Base-by-base conservation (phyloP, 2,797 vertebrate species). In the Sebastes glaucus region DNA sequence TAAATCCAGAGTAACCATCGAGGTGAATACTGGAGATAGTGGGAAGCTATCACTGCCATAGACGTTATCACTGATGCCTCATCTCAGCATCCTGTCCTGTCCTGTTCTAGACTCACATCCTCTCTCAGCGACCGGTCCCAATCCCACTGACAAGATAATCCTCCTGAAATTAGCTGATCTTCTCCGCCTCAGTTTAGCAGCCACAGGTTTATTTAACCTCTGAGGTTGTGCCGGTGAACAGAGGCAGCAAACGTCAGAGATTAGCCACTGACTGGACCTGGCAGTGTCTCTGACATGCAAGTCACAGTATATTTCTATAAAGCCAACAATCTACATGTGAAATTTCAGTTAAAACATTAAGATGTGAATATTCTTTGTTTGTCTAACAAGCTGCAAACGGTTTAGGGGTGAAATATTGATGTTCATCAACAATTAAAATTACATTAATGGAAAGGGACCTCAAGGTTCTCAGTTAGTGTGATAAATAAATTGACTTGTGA, bases 141-240 rank as follows among this genome's bases (percentile, higher is more conserved):
- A 87, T 91, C 88, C 88, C 78, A 77, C 18, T 83, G 89, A 91
- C 4, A 3, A 59, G 71, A 65, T 95, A 95, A 96, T 95, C 94
- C 86, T 82, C 46, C 65, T 94, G 77, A 92, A 95, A 94, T 94
- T 87, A 94, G 92, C 86, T 92, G 49, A 92, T 90, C 91, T 88
- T 90, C 90, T 88, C 76, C 8, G 77, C 78, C 66, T 67, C 57
- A 65, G 62, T 4, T 92, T 92, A 93, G 93, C 82, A 82, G 74
- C 35, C 28, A 22, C 65, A 22, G 69, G 84, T 87, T 89, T 78
- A 87, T 85, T 86, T 85, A 84, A 80, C 68, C 84, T 16, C 62
- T 8, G 38, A 64, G 71, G 72, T 13, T 77, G 78, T 77, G 79
- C 63, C 79, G 57, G 80, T 52, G 65, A 85, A 74, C 55, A 20